phyloP scores from a whole-genome alignment of 2,113 vertebrate genomes.

The Lynx canadensis region DNA sequence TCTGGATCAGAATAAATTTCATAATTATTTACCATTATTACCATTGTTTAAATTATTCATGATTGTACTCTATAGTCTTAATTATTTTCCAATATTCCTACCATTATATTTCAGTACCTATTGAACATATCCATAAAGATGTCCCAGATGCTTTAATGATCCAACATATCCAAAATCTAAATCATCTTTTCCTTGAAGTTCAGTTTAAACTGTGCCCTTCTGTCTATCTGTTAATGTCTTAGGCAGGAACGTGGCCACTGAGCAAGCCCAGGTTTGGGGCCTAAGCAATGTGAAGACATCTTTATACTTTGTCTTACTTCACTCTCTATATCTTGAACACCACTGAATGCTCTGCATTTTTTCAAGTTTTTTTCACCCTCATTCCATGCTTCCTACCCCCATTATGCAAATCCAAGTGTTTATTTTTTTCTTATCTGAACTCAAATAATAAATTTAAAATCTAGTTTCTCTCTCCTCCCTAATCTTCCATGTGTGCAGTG shows the following conservation, averaged over 20 bases:
- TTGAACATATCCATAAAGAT: background rate
- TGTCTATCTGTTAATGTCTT: background rate
- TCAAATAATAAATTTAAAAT: background rate
- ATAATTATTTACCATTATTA: background rate
- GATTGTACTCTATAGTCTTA: background rate
- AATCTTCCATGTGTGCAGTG: background rate
- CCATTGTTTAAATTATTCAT: background rate
- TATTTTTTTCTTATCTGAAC: background rate
- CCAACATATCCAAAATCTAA: background rate
- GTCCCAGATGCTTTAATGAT: background rate
- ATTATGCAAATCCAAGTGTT: background rate
- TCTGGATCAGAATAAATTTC: background rate
- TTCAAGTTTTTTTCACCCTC: background rate
- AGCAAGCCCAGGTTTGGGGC: background rate
- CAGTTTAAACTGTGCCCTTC: background rate
- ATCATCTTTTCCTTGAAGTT: background rate
- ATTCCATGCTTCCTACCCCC: background rate
- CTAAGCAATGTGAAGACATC: background rate
- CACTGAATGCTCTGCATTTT: background rate
- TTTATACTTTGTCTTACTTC: background rate
- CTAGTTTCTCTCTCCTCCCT: background rate
- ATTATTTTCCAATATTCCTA: background rate
- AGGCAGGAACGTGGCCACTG: background rate
- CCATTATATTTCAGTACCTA: background rate
- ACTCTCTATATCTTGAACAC: background rate